Conservation (phyloP, 2,888 invertebrate genomes). For the Coleophora deauratella region DNA sequence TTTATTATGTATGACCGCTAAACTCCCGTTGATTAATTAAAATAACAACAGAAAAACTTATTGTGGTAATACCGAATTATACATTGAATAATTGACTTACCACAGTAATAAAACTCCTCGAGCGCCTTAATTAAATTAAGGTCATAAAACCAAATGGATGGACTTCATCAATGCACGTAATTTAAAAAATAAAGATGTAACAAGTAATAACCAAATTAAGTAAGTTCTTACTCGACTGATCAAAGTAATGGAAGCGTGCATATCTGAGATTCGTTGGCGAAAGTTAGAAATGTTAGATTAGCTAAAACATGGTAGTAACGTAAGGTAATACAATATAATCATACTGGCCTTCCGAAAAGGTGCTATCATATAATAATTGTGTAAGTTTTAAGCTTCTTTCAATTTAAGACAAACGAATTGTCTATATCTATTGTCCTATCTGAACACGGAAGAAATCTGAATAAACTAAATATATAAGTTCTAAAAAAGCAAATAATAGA, state of each 20-base stretch:
- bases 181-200: neutral
- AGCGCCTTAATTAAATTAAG: slow-evolving; percentile 23
- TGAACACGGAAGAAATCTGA: slow-evolving; percentile 5
- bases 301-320: slow-evolving; percentile 9
- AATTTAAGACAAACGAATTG: no score
- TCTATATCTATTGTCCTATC: neutral
- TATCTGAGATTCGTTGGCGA: neutral
- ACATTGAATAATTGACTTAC: slow-evolving; percentile 7
- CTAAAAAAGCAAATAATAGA: slow-evolving; percentile 18
- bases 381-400: no score
- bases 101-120: neutral
- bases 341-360: slow-evolving; percentile 14
- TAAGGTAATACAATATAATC: slow-evolving; percentile 13
- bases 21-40: no score
- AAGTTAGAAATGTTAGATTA: slow-evolving; percentile 2
- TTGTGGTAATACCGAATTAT: slow-evolving; percentile 24
- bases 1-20: neutral
- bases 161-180: neutral
- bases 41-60: slow-evolving; percentile 22
- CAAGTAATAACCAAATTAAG: no score
- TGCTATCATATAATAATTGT: neutral
- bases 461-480: slow-evolving; percentile 20
- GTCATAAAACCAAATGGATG: slow-evolving; percentile 8
- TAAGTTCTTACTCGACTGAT: no score
- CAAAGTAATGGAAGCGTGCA: neutral